Base-by-base conservation (phyloP, 2,113 vertebrate species). In the Helogale parvula region DNA sequence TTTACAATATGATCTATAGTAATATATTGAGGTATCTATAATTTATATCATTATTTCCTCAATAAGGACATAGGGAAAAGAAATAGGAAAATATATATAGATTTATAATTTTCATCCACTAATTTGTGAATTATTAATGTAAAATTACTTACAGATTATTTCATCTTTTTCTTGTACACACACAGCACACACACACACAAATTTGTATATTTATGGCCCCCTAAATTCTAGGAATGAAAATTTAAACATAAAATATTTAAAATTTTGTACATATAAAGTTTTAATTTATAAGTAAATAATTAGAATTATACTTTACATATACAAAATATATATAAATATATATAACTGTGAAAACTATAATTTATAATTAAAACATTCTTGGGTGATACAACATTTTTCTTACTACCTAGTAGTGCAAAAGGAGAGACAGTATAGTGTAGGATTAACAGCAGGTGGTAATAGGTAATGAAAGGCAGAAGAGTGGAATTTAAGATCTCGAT, bases 141-240 rank as follows among this genome's bases (percentile, higher is more conserved):
- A 80, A 63, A 63, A 38, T 47, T 77, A 7, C 45, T 86, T 63
- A 50, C 14, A 87, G 1, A 68, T 47, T 41, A 80, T 68, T 93
- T 84, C 16, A 72, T 25, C 63, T 84, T 45, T 88, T 54, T 41
- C 16, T 66, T 84, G 60, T 2, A 47, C 3, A 76, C 13, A n/a
- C 2, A 66, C 7, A 80, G 23, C 2, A 12, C 8, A 47, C 10
- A 68, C 10, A 68, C 23, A 81, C 14, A 66, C 0, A 3, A 31
- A 65, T 35, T 31, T 86, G 11, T n/a, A 52, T 83, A 35, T 41
- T 81, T 65, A 76, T 76, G 2, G 12, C 14, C 35, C 4, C 72
- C 16, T 87, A 95, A 14, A 86, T 85, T 92, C 74, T 45, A 93
- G 25, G 45, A 80, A 83, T 45, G 23, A 85, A 97, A 91, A 27